Base-by-base conservation (phyloP, 1,140 invertebrate species). In the Calliphora vicina region DNA sequence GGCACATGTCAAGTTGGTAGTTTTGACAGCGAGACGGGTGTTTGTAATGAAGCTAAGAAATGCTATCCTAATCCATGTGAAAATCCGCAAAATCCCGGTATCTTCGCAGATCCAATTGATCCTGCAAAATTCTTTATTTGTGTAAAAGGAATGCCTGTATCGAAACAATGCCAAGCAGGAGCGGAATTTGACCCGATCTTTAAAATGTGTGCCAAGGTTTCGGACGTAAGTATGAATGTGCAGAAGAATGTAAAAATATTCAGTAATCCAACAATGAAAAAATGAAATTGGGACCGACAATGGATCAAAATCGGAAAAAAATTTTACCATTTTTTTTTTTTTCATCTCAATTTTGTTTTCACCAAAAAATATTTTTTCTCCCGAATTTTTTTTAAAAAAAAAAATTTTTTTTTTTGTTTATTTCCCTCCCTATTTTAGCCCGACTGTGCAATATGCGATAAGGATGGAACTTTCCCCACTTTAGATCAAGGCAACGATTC, bases 371-470 rank as follows among this genome's bases (percentile, higher is more conserved):
- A n/a, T n/a, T n/a, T n/a, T n/a, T n/a, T n/a, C n/a, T n/a, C n/a
- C n/a, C n/a, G n/a, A n/a, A n/a, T n/a, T n/a, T n/a, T n/a, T n/a
- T n/a, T n/a, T n/a, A n/a, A n/a, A n/a, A n/a, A n/a, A n/a, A n/a
- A n/a, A n/a, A n/a, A n/a, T n/a, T n/a, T n/a, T n/a, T n/a, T n/a
- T n/a, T n/a, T n/a, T n/a, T n/a, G n/a, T n/a, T n/a, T n/a, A n/a
- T n/a, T n/a, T n/a, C 35, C 35, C 1, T 35, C 29, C 10, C 13
- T 88, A 86, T 83, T 87, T 82, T 87, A 89, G 50, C n/a, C 50
- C 4, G n/a, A 84, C 35, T 89, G 88, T 73, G 20, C 1, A 13
- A 50, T 80, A 43, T 20, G 2, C 17, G 23, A 20, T 42, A 83
- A 80, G 27, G n/a, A 6, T 35, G 76, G 80, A 10, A 23, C 74